phyloP scores from a whole-genome alignment of 2,888 invertebrate species.

The Drosophila pseudotakahashii region DNA sequence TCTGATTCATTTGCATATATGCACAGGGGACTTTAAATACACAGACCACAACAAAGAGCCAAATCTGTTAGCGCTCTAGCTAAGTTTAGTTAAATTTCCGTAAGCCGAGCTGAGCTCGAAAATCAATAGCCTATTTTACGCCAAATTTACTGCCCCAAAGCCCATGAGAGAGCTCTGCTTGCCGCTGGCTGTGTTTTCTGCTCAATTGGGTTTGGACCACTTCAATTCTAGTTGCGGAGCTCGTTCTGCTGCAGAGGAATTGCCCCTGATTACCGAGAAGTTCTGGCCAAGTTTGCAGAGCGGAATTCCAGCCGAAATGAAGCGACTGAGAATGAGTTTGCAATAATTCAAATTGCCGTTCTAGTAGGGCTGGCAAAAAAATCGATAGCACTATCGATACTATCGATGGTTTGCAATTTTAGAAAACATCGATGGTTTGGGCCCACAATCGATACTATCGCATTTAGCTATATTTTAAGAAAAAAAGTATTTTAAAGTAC shows the following conservation, averaged over 20 bases:
- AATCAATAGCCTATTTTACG: conserved; percentile 49
- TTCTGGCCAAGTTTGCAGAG: conserved; percentile 27
- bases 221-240: conserved; percentile 28
- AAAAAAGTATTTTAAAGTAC: no score
- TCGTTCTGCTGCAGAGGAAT: conserved; percentile 12
- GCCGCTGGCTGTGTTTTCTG: conserved; percentile 35
- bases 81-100: conserved; percentile 34
- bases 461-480: no score
- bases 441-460: no score
- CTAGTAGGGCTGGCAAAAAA: no score
- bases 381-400: no score
- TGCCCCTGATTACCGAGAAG: conserved; percentile 33
- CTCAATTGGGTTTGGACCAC: conserved; percentile 41
- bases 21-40: conserved; percentile 10
- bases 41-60: conserved; percentile 20
- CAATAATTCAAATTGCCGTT: conserved; percentile 31
- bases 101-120: conserved; percentile 21
- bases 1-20: conserved; percentile 36
- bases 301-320: conserved; percentile 20
- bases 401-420: no score
- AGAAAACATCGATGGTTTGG: no score
- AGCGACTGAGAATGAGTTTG: conserved; percentile 24
- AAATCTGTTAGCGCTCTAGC: conserved; percentile 27
- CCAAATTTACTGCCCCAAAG: conserved; percentile 41
- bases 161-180: conserved; percentile 12